Percentiles rank a stretch among this genome's conserved stretches.
Evolutionary conservation across 2,888 invertebrate species (phyloP).

Genomic region (Oscheius sp.): DNA sequence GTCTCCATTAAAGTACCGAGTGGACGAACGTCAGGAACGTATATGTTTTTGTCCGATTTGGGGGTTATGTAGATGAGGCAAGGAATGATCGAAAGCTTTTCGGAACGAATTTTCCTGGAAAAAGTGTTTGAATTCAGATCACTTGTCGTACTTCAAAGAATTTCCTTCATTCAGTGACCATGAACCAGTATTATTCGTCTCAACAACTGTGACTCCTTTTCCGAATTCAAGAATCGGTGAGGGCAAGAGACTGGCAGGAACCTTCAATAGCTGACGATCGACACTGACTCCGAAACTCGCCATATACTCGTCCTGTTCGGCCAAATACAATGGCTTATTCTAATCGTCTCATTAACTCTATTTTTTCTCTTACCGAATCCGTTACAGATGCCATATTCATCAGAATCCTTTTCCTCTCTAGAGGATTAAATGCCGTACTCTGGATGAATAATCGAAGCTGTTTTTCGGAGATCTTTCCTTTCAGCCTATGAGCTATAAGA

Average conservation of each 20-base stretch:
- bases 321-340: conserved; percentile 2
- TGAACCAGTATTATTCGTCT: not conserved
- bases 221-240: conserved; percentile 26
- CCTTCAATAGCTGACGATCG: conserved; percentile 18
- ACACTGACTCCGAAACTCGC: not conserved
- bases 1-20: not conserved
- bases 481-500: not conserved
- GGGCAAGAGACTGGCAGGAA: conserved; percentile 30
- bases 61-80: conserved; percentile 1
- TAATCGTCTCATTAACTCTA: not conserved
- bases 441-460: conserved; percentile 3
- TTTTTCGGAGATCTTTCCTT: conserved; percentile 12
- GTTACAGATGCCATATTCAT: conserved; percentile 2
- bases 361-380: not conserved
- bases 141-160: conserved; percentile 41
- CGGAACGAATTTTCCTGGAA: not conserved
- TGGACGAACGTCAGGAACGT: not conserved
- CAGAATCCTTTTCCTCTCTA: not conserved
- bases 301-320: conserved; percentile 31
- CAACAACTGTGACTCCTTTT: not conserved
- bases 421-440: not conserved
- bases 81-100: not conserved
- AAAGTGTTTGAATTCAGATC: too few species aligned
- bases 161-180: not conserved
- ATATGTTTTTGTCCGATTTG: not conserved